Evolutionary conservation across 2,113 vertebrate species (phyloP), one percentile per base, ranked within the genome.

Genomic region (Motacilla alba): DNA sequence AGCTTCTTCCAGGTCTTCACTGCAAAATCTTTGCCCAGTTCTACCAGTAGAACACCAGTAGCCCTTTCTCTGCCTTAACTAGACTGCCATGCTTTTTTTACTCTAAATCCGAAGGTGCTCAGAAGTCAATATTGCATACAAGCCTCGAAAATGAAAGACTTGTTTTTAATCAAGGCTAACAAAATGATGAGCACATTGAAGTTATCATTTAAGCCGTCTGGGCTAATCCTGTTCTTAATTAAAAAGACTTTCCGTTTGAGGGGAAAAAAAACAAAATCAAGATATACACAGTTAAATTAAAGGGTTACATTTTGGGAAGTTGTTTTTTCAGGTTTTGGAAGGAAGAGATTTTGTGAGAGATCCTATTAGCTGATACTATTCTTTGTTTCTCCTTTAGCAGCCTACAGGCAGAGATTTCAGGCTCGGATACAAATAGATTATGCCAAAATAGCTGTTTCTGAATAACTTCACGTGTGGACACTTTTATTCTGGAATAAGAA

Each of bases 401-500:
- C 91, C 76, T 86, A 88, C 56, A 88, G 95, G 96, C 92, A 96
- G 64, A 88, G 85, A 88, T 94, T 93, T 93, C 89, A 93, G 59
- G 60, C 88, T 93, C 0, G 12, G 58, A 93, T 90, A 95, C 83
- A 93, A 89, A 93, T 1, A 94, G 77, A 84, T 93, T 87, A 84
- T 69, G 69, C 91, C 91, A 95, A 94, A 96, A 97, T 64, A 96
- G 56, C 56, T 87, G 31, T 94, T 95, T 87, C 68, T 93, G 92
- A 96, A 95, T 96, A 94, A 93, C 67, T 95, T 93, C 79, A 95
- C 16, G 0, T 90, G 62, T 85, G 78, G 84, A 95, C 81, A 91
- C 82, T 93, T 94, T 80, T 83, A 93, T 93, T 96, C 87, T 87
- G 87, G 81, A 94, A 95, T 76, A 94, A 93, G 59, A 95, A 96